These are phyloP conservation scores for Doryteuthis pealeii DNA, from an alignment of 1,140 invertebrate species.

Conservation along the genomic window DNA sequence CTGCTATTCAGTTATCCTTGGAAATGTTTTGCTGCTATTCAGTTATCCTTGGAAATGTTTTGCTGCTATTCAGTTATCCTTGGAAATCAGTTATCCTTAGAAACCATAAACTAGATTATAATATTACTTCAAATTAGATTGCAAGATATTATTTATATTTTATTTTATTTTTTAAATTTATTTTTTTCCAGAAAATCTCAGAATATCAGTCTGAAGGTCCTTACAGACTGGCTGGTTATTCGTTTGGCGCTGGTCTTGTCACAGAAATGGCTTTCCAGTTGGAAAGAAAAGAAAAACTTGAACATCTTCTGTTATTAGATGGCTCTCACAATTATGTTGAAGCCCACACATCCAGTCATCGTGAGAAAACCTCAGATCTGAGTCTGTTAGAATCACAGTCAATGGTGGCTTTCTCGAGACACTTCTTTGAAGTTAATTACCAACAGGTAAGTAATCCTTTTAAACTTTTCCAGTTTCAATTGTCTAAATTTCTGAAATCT, in stretches of 20 bases:
- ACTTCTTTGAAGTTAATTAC: slow-evolving; percentile 76
- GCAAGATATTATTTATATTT: too few relatives aligned
- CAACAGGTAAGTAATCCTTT: slow-evolving; percentile 65
- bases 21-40: too few relatives aligned
- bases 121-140: too few relatives aligned
- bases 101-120: too few relatives aligned
- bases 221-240: slow-evolving; percentile 88
- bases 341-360: slow-evolving; percentile 68
- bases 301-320: slow-evolving; percentile 72
- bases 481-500: too few relatives aligned
- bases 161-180: too few relatives aligned
- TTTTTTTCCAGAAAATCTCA: slow-evolving; percentile 16
- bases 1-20: too few relatives aligned
- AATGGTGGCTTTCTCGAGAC: slow-evolving; percentile 78
- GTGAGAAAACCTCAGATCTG: slow-evolving; percentile 39
- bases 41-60: too few relatives aligned
- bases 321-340: slow-evolving; percentile 89
- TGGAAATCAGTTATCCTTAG: too few relatives aligned
- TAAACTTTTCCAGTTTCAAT: too few relatives aligned
- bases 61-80: too few relatives aligned
- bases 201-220: slow-evolving; percentile 73
- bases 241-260: slow-evolving; percentile 87
- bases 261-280: slow-evolving; percentile 90
- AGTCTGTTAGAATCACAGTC: slow-evolving; percentile 69
- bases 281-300: slow-evolving; percentile 64